A percentile compares a stretch with the other conserved stretches of the same genome.
phyloP scores from a whole-genome alignment of 2,113 vertebrate genomes.

The Tachysurus vachellii region DNA sequence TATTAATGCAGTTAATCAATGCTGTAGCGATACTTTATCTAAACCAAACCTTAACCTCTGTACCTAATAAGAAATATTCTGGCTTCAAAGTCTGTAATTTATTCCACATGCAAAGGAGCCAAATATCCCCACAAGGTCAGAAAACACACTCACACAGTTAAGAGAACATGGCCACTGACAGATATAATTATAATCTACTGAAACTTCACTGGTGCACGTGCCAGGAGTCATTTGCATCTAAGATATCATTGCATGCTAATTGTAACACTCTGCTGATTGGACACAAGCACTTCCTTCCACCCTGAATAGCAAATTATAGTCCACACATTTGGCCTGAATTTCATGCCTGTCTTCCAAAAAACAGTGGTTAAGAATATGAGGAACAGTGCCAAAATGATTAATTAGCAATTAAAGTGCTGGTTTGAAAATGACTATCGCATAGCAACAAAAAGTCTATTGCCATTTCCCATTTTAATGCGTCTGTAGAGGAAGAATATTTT shows the following conservation, averaged over 20 bases:
- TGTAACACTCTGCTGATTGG: constrained; percentile 42
- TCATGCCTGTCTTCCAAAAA: constrained; percentile 47
- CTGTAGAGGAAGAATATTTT: background rate
- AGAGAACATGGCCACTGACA: constrained; percentile 49
- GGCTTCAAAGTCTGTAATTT: too few relatives aligned
- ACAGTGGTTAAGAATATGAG: constrained; percentile 20
- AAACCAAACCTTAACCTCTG: too few relatives aligned
- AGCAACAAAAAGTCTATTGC: background rate
- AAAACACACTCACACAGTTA: constrained; percentile 19
- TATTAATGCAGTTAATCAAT: too few relatives aligned
- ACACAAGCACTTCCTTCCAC: constrained; percentile 39
- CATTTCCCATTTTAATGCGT: background rate
- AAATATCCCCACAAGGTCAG: background rate
- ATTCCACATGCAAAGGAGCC: background rate
- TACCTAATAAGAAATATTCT: too few relatives aligned
- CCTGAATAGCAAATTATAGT: constrained; percentile 34
- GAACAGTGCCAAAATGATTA: constrained; percentile 35
- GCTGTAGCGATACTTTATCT: too few relatives aligned
- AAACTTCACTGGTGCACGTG: constrained; percentile 41
- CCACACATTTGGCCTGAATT: constrained; percentile 15
- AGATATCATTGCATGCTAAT: constrained; percentile 48
- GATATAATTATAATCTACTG: constrained; percentile 57
- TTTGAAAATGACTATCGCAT: constrained; percentile 10
- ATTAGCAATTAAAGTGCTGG: constrained; percentile 29
- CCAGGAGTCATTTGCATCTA: constrained; percentile 38